phyloP scores from a whole-genome alignment of 2,888 invertebrate species.

The Eupithecia dodoneata region DNA sequence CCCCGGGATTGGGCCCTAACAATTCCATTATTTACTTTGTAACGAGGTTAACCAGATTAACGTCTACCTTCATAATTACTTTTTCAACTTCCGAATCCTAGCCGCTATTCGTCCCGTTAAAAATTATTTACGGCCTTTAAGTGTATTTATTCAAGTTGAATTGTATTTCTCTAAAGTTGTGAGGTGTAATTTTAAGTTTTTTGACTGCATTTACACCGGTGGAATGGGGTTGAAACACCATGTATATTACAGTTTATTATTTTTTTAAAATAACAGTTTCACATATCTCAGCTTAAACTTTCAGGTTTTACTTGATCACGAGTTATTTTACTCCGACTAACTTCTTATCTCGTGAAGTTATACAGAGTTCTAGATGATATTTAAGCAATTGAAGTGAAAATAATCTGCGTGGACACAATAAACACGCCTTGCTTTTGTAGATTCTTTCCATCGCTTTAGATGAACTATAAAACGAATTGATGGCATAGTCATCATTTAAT shows the following conservation, averaged over 20 bases:
- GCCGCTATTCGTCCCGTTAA: slow-evolving; percentile 53
- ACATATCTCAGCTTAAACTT: neutral
- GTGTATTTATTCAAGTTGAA: slow-evolving; percentile 64
- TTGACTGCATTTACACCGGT: slow-evolving; percentile 39
- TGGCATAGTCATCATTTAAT: neutral
- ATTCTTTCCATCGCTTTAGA: neutral
- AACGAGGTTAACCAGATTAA: slow-evolving; percentile 56
- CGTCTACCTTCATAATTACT: slow-evolving; percentile 58
- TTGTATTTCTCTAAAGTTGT: slow-evolving; percentile 59
- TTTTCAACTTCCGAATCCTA: slow-evolving; percentile 57
- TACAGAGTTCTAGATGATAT: neutral
- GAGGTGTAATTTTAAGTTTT: slow-evolving; percentile 66
- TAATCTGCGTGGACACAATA: neutral
- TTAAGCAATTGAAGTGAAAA: neutral
- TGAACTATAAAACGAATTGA: neutral
- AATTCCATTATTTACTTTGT: slow-evolving; percentile 42
- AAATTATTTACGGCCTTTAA: slow-evolving; percentile 57
- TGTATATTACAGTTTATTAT: neutral
- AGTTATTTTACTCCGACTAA: neutral
- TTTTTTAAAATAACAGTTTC: neutral
- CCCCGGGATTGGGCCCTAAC: slow-evolving; percentile 14
- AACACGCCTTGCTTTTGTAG: neutral
- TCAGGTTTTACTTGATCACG: neutral
- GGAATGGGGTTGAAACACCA: slow-evolving; percentile 3
- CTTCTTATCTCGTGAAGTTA: neutral